Percentiles rank a stretch among this genome's conserved stretches.
These are phyloP conservation scores for Butorides virescens DNA, from an alignment of 2,113 vertebrate species.

Conservation along the genomic window DNA sequence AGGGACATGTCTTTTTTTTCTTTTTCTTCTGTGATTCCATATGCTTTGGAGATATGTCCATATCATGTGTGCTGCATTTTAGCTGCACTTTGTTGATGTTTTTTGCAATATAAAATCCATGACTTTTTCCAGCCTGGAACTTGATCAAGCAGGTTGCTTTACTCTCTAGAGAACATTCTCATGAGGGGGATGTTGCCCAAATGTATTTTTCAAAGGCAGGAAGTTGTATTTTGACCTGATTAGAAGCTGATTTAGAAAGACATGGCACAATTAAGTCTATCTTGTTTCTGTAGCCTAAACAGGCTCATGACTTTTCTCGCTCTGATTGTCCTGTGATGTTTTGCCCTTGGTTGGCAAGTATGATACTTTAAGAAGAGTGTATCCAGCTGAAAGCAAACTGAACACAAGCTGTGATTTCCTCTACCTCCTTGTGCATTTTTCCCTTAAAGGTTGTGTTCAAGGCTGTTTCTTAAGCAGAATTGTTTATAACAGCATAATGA, in stretches of 20 bases:
- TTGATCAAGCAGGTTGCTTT: background rate
- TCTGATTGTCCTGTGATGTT: background rate
- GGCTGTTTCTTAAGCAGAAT: background rate
- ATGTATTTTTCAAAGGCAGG: background rate
- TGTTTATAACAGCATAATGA: background rate
- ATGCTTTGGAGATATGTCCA: background rate
- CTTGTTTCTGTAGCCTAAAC: background rate
- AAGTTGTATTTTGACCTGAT: background rate
- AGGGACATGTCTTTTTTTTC: background rate
- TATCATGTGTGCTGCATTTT: background rate
- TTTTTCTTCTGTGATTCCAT: background rate
- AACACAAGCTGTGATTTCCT: background rate
- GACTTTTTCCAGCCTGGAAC: background rate
- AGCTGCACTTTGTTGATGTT: background rate
- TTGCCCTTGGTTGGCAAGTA: background rate
- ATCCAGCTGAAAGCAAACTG: background rate
- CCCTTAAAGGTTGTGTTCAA: background rate
- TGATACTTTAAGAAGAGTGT: background rate
- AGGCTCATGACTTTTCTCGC: fast-evolving
- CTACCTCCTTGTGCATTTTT: background rate
- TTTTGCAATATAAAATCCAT: background rate
- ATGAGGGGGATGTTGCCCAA: background rate
- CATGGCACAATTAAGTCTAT: background rate
- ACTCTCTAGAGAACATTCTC: background rate
- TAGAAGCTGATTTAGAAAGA: background rate